Evolutionary conservation across 2,113 vertebrate species (phyloP).

Genomic region (Misgurnus anguillicaudatus): DNA sequence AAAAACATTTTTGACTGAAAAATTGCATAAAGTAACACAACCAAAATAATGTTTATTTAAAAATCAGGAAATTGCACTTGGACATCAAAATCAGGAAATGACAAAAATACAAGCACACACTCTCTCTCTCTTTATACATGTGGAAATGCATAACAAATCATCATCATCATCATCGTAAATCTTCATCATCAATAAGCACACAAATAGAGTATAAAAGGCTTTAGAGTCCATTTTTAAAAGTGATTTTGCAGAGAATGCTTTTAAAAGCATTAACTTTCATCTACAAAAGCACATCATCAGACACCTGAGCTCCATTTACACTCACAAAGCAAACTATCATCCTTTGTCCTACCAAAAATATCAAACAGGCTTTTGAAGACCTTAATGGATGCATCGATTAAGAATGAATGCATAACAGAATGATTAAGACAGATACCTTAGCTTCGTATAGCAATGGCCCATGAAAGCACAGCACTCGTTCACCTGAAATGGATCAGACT

Average conservation of each 20-base stretch:
- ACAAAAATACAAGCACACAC: not conserved
- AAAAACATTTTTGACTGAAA: not conserved
- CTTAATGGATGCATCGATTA: not conserved
- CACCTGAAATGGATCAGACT: conserved; percentile 77
- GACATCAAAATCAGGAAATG: not conserved
- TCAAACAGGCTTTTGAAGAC: not conserved
- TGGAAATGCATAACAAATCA: not conserved
- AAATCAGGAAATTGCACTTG: not conserved
- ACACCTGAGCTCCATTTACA: not conserved
- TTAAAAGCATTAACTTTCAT: not conserved
- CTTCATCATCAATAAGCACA: not conserved
- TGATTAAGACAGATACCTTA: conserved; percentile 80
- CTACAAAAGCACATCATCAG: conserved; percentile 4
- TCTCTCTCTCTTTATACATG: not conserved
- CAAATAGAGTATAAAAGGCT: not conserved
- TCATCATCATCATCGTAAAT: not conserved
- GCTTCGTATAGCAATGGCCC: conserved; percentile 99
- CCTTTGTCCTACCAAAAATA: not conserved
- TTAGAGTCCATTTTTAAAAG: too few relatives aligned
- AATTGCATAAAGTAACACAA: not conserved
- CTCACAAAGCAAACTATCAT: not conserved
- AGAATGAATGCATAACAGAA: not conserved
- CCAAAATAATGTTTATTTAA: not conserved
- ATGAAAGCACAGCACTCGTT: conserved; percentile 99
- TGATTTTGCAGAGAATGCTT: not conserved